These are phyloP conservation scores for Thripadectes ignobilis DNA, from an alignment of 2,797 vertebrate genomes.

Conservation along the genomic window DNA sequence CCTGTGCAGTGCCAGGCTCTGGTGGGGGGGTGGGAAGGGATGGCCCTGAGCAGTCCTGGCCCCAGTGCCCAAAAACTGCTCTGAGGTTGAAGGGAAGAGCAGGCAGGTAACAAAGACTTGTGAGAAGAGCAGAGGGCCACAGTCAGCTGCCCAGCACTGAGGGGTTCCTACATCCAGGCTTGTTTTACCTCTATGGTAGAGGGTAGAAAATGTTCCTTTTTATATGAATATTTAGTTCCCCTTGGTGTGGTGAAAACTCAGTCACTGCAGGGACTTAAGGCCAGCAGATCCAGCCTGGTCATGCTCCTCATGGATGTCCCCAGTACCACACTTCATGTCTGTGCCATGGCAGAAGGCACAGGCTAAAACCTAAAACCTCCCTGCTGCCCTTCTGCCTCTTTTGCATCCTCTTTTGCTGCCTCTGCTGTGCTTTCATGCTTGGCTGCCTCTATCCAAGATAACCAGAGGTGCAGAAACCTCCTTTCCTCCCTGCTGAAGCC, in stretches of 20 bases:
- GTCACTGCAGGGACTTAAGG: background rate
- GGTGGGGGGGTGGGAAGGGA: background rate
- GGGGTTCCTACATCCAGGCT: background rate
- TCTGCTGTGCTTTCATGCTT: background rate
- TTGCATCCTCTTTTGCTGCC: background rate
- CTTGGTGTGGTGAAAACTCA: background rate
- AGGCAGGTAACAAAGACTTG: background rate
- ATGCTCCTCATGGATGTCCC: background rate
- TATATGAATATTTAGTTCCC: background rate
- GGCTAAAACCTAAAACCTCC: background rate
- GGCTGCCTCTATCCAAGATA: accelerated
- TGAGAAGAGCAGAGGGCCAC: background rate
- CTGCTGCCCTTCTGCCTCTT: background rate
- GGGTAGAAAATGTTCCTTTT: background rate
- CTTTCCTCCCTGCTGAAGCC: background rate
- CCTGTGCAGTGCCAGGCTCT: background rate
- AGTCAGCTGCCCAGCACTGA: background rate
- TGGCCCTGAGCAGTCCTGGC: background rate
- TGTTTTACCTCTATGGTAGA: accelerated
- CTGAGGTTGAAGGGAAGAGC: background rate
- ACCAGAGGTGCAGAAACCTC: background rate
- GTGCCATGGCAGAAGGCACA: background rate
- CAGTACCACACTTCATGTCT: no score
- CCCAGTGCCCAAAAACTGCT: background rate
- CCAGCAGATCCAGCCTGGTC: background rate